Evolutionary conservation across 2,888 invertebrate genomes (phyloP).

Genomic region (Drosophila picticornis): DNA sequence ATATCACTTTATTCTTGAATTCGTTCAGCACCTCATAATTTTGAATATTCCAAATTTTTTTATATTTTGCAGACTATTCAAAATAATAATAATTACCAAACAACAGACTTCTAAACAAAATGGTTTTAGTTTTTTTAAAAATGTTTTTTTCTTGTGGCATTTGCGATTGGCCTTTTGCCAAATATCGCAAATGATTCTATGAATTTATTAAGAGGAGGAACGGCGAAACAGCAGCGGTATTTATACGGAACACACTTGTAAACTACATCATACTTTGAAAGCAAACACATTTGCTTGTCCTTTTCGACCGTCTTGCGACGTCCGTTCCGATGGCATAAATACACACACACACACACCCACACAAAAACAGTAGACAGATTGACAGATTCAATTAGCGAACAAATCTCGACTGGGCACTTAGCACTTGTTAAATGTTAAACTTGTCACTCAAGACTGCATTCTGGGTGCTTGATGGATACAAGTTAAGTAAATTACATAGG

Average conservation of each 20-base stretch:
- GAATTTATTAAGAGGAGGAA: constrained; percentile 1
- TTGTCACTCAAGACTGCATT: constrained; percentile 51
- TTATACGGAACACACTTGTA: constrained; percentile 30
- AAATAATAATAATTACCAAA: constrained; percentile 43
- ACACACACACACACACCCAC: constrained; percentile 11
- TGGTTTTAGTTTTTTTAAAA: constrained; percentile 6
- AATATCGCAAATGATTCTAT: constrained; percentile 35
- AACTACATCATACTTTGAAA: constrained; percentile 69
- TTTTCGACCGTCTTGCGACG: constrained; percentile 19
- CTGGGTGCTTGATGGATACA: constrained; percentile 41
- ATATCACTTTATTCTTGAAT: constrained; percentile 17
- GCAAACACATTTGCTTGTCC: constrained; percentile 61
- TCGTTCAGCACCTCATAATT: constrained; percentile 27
- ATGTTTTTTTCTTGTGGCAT: constrained; percentile 15
- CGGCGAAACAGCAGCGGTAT: constrained; percentile 5
- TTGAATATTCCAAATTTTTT: constrained; percentile 8
- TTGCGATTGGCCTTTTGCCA: constrained; percentile 48
- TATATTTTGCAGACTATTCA: constrained; percentile 16
- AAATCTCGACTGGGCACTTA: constrained; percentile 56
- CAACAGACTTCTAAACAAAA: constrained; percentile 26
- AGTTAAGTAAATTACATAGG: constrained; percentile 36
- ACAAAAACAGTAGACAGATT: constrained; percentile 25
- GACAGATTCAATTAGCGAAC: constrained; percentile 72
- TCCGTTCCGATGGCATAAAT: constrained; percentile 30
- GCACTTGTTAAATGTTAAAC: constrained; percentile 57